These are phyloP conservation scores for Cylindroiulus punctatus DNA, from an alignment of 2,888 invertebrate genomes.

Conservation along the genomic window DNA sequence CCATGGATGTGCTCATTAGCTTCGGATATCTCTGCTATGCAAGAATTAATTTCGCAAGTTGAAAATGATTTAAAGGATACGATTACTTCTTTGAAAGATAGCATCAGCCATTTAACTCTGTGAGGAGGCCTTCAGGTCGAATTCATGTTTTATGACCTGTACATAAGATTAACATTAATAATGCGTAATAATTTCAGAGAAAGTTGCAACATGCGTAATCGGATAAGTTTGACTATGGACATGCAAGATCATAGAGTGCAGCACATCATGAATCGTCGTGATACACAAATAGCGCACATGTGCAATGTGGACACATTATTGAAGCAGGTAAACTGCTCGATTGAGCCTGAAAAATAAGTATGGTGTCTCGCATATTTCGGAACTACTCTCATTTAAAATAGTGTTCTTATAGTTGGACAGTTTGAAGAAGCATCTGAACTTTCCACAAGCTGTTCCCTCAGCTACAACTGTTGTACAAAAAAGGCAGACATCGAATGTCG, in stretches of 20 bases:
- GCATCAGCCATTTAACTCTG: conserved; percentile 39
- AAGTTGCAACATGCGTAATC: not conserved
- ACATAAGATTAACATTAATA: not conserved
- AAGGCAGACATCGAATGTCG: not conserved
- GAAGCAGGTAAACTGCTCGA: conserved; percentile 26
- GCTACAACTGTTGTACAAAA: not conserved
- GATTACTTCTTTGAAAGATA: not conserved
- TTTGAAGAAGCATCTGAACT: not conserved
- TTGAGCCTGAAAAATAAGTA: not conserved
- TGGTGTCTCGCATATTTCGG: not conserved
- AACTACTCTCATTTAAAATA: not conserved
- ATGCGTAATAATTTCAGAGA: conserved; percentile 43
- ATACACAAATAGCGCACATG: not conserved
- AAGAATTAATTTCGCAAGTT: not conserved
- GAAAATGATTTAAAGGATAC: not conserved
- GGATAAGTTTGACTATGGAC: not conserved
- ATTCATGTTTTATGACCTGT: not conserved
- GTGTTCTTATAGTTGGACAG: conserved; percentile 28
- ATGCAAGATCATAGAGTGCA: not conserved
- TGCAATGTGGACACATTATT: not conserved
- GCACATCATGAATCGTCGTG: not conserved
- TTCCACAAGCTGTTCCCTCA: not conserved
- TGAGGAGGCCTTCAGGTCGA: not conserved
- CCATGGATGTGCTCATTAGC: conserved; percentile 29
- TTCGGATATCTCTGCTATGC: conserved; percentile 6